Conservation (phyloP, 1,140 invertebrate species). For the Drosophila obscura region DNA sequence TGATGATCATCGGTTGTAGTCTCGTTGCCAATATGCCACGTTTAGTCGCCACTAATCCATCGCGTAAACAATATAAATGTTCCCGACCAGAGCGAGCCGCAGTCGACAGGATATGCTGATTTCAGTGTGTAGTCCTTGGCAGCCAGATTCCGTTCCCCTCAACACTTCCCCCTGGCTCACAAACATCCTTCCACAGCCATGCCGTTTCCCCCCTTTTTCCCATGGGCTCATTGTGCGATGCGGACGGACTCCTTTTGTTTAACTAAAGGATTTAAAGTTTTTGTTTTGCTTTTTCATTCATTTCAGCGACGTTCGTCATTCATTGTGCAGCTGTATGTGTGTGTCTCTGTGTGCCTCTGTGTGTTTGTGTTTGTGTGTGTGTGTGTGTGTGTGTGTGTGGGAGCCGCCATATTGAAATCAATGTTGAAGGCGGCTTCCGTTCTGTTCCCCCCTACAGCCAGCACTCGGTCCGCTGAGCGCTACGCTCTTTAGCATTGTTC, state of each 20-base stretch:
- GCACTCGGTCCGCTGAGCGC: constrained; percentile 14
- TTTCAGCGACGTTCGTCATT: constrained; percentile 65
- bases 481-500: constrained; percentile 62
- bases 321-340: constrained; percentile 35
- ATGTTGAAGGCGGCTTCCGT: constrained; percentile 50
- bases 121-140: constrained; percentile 56
- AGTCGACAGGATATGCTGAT: constrained; percentile 51
- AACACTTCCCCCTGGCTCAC: neutral
- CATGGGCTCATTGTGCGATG: constrained; percentile 38
- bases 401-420: constrained; percentile 66
- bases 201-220: constrained; percentile 14
- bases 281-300: constrained; percentile 71
- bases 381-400: constrained; percentile 29
- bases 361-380: constrained; percentile 25
- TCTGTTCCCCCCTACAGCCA: neutral
- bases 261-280: constrained; percentile 77
- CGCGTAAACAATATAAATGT: constrained; percentile 73
- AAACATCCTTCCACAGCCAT: constrained; percentile 5
- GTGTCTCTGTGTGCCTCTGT: constrained; percentile 14
- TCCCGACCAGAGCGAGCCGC: constrained; percentile 45
- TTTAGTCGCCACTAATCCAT: constrained; percentile 72
- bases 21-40: constrained; percentile 65
- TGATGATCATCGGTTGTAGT: constrained; percentile 46
- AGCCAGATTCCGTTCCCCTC: constrained; percentile 6
- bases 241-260: constrained; percentile 63